phyloP scores from a whole-genome alignment of 2,888 invertebrate species.

The Rapana venosa region DNA sequence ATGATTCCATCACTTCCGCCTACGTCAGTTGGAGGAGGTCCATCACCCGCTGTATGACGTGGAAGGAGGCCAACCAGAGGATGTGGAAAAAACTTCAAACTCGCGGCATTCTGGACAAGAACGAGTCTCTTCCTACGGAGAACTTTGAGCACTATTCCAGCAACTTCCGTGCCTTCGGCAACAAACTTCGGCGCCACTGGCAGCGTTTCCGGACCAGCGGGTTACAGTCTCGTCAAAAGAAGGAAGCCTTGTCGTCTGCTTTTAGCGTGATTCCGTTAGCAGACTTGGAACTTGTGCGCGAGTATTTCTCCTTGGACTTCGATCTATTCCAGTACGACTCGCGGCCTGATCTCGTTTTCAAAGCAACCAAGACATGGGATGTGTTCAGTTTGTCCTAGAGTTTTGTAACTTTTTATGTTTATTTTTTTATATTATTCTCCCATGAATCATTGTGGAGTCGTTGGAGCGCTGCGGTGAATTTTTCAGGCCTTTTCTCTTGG shows the following conservation, averaged over 20 bases:
- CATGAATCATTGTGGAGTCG: neutral
- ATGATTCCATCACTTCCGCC: conserved; percentile 54
- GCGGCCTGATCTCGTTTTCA: conserved; percentile 42
- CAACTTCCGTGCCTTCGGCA: conserved; percentile 43
- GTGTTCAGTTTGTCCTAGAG: conserved; percentile 14
- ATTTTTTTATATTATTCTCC: neutral
- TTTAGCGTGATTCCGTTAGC: conserved; percentile 53
- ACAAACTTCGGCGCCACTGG: conserved; percentile 46
- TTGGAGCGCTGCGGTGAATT: too few species aligned
- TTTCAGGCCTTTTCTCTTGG: too few species aligned
- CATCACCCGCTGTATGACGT: conserved; percentile 55
- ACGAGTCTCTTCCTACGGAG: conserved; percentile 52
- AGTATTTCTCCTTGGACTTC: conserved; percentile 60
- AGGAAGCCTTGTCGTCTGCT: conserved; percentile 60
- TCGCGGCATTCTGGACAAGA: conserved; percentile 58
- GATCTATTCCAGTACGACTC: conserved; percentile 61
- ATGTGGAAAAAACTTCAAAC: conserved; percentile 65
- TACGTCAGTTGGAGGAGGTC: conserved; percentile 48
- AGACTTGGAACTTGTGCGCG: conserved; percentile 53
- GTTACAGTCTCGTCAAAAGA: conserved; percentile 54
- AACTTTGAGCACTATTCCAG: conserved; percentile 33
- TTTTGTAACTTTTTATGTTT: neutral
- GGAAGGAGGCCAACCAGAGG: conserved; percentile 50
- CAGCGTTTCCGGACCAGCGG: conserved; percentile 37
- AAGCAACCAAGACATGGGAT: neutral